Base-by-base conservation (phyloP, 2,797 vertebrate species). In the Protosalanx chinensis region DNA sequence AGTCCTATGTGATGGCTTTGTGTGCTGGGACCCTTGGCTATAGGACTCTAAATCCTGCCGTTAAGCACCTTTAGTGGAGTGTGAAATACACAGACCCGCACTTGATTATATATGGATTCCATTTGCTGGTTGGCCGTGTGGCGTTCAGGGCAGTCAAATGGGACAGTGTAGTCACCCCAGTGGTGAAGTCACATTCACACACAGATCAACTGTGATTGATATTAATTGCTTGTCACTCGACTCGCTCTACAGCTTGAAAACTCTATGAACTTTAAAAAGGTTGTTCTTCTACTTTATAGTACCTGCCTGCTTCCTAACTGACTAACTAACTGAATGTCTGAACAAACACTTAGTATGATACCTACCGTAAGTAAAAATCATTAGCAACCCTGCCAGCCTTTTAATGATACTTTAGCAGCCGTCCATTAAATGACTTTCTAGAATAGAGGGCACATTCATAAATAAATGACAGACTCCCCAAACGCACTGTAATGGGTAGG, bases 191-290 rank as follows among this genome's bases (percentile, higher is more conserved):
- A 88, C 87, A 87, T 90, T 90, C 85, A 88, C 82, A 85, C 84
- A 77, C 78, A 86, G 82, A 82, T 78, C 73, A 69, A 68, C 71
- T 71, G 82, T 91, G 91, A 93, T 91, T 91, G 86, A 90, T 90
- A 92, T 91, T 89, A 93, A 93, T 92, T 88, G 80, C 89, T 88
- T 87, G 88, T 88, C 90, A 86, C 79, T 72, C 72, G 74, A 76
- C 69, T 79, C 72, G 78, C 76, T 68, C 85, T 88, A 64, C 75
- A 78, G 85, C 79, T 66, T 78, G 81, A 74, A 81, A 76, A 79
- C 80, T 81, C 72, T 64, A 72, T 78, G 77, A 71, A 86, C 85
- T 84, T 69, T 23, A 73, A 68, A 68, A 80, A 23, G 5, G 81
- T 80, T 79, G 81, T 60, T 77, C 56, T 71, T 53, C 73, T 72